Conservation (phyloP, 2,113 vertebrate species). For the Daboia siamensis region DNA sequence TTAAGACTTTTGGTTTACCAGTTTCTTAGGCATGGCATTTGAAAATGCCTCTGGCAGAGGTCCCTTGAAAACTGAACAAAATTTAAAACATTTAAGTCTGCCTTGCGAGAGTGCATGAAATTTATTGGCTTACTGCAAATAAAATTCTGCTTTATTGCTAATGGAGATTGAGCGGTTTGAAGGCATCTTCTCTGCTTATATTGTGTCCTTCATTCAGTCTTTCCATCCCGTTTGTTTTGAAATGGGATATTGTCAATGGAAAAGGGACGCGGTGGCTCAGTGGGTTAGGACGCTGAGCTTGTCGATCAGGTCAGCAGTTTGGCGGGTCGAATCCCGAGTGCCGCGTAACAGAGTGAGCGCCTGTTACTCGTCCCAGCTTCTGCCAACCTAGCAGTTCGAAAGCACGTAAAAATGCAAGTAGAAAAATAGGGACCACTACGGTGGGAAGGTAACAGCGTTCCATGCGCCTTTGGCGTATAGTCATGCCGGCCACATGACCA, state of each 20-base stretch:
- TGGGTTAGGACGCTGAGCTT: too few relatives aligned
- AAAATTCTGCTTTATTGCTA: neutral
- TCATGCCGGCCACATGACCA: too few relatives aligned
- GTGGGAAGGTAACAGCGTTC: too few relatives aligned
- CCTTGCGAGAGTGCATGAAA: neutral
- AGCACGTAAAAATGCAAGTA: too few relatives aligned
- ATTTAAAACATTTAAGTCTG: neutral
- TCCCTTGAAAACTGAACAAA: neutral
- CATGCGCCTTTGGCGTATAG: too few relatives aligned
- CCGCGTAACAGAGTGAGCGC: too few relatives aligned
- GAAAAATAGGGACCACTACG: too few relatives aligned
- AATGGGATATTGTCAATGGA: neutral
- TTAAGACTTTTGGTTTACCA: neutral
- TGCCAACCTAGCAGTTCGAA: too few relatives aligned
- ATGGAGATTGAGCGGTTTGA: neutral
- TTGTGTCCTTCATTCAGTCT: neutral
- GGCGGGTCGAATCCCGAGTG: too few relatives aligned
- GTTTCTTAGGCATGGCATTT: neutral
- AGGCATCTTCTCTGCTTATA: neutral
- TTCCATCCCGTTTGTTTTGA: neutral
- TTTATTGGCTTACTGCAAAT: neutral
- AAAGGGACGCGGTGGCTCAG: too few relatives aligned
- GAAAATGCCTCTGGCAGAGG: neutral
- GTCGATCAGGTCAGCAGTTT: too few relatives aligned
- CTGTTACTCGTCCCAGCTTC: too few relatives aligned